These are phyloP conservation scores for Potorous gilbertii DNA, from an alignment of 2,797 vertebrate genomes.

Conservation along the genomic window DNA sequence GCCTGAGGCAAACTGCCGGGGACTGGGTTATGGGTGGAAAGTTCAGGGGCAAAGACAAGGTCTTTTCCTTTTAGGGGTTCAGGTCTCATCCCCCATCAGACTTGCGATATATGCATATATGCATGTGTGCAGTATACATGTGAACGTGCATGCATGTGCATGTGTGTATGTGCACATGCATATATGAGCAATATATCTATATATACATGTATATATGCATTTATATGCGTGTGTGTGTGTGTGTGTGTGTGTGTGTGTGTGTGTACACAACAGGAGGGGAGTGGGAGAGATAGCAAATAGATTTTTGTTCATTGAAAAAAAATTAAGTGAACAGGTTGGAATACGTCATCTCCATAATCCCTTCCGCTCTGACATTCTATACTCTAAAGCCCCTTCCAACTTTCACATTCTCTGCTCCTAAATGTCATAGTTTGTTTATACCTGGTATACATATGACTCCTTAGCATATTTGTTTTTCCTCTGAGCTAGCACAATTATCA, in stretches of 20 bases:
- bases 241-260: too few relatives aligned
- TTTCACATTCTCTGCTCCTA: slow-evolving; percentile 21
- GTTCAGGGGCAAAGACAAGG: too few relatives aligned
- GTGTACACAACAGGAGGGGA: not conserved
- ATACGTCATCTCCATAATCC: not conserved
- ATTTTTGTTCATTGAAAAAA: not conserved
- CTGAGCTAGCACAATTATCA: slow-evolving; percentile 64
- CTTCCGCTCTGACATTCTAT: not conserved
- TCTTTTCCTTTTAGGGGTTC: too few relatives aligned
- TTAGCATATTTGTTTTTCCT: slow-evolving; percentile 75
- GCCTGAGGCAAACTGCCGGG: too few relatives aligned
- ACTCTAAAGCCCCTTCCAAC: slow-evolving; percentile 28
- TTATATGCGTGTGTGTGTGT: too few relatives aligned
- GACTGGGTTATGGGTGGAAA: too few relatives aligned
- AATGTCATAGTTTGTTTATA: slow-evolving; percentile 55
- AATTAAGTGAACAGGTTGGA: slow-evolving; percentile 3
- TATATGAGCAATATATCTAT: too few relatives aligned
- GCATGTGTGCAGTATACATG: too few relatives aligned
- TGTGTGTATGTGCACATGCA: too few relatives aligned
- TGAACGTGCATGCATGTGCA: too few relatives aligned
- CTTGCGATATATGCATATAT: not conserved
- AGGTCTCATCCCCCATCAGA: too few relatives aligned
- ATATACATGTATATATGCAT: too few relatives aligned
- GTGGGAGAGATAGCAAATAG: not conserved
- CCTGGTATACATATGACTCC: slow-evolving; percentile 65